Percentiles rank a stretch among this genome's conserved stretches.
phyloP scores from a whole-genome alignment of 1,140 invertebrate species.

The Trinorchestia longiramus region DNA sequence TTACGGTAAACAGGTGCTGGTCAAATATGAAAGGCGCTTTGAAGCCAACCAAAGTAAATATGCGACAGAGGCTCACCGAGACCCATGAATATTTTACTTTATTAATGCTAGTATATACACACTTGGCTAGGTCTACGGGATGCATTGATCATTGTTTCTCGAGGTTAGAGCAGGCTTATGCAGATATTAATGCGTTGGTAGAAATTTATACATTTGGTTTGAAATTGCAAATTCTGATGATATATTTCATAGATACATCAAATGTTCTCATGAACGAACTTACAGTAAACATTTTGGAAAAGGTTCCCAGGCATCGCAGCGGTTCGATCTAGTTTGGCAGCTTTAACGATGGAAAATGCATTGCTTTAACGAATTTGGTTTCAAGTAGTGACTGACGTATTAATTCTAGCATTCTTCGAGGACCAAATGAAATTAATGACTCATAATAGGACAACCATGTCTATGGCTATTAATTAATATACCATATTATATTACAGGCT shows the following conservation, averaged over 20 bases:
- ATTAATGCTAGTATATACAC: not conserved
- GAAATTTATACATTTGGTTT: not conserved
- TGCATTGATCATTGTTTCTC: not conserved
- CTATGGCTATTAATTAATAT: too few relatives aligned
- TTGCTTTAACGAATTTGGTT: not conserved
- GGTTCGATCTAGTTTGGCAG: not conserved
- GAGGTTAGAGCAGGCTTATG: not conserved
- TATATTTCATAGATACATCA: not conserved
- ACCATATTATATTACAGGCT: too few relatives aligned
- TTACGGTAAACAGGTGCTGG: constrained; percentile 22
- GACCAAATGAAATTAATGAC: too few relatives aligned
- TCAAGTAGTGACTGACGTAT: too few relatives aligned
- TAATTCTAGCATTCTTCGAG: too few relatives aligned
- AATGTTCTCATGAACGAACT: not conserved
- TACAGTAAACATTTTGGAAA: not conserved
- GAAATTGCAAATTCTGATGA: not conserved
- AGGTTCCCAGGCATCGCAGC: not conserved
- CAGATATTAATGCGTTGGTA: not conserved
- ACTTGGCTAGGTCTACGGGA: not conserved
- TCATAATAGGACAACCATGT: too few relatives aligned
- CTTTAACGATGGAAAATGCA: not conserved
- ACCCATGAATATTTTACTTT: not conserved
- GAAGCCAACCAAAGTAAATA: not conserved
- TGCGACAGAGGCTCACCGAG: not conserved
- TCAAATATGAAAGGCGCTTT: constrained; percentile 11